Conservation (phyloP, 2,797 vertebrate species). For the Mormyrus proboscirostris region DNA sequence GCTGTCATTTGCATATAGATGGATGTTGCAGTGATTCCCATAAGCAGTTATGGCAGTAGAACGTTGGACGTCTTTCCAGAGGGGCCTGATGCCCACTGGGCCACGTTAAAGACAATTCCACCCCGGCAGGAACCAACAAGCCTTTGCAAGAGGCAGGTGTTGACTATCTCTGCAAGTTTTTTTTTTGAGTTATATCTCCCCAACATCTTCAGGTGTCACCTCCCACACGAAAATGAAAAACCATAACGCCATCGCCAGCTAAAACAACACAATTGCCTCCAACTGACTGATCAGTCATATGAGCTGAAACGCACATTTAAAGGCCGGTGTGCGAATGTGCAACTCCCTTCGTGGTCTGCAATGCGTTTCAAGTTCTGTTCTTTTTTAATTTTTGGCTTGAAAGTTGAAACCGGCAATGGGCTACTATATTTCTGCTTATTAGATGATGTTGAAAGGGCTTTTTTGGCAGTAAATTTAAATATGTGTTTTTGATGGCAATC, state of each 20-base stretch:
- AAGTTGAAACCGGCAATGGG: background rate
- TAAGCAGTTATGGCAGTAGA: background rate
- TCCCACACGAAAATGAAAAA: background rate
- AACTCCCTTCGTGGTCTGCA: too few species aligned
- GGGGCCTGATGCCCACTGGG: background rate
- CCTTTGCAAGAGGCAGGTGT: background rate
- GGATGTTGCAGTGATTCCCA: background rate
- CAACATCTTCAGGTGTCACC: background rate
- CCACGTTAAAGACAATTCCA: background rate
- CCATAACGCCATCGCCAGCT: background rate
- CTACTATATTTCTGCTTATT: background rate
- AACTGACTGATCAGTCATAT: background rate
- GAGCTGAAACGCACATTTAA: background rate
- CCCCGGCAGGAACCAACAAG: background rate
- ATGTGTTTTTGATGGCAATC: background rate
- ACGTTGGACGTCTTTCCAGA: background rate
- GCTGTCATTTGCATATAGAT: constrained; percentile 25
- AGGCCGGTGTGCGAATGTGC: background rate
- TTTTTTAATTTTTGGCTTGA: background rate
- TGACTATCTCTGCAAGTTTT: background rate
- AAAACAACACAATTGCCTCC: background rate
- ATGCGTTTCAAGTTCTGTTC: background rate
- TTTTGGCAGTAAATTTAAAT: constrained; percentile 4
- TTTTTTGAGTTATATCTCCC: background rate
- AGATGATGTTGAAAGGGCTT: background rate